These are phyloP conservation scores for Plusia festucae DNA, from an alignment of 2,888 invertebrate genomes.

Conservation along the genomic window DNA sequence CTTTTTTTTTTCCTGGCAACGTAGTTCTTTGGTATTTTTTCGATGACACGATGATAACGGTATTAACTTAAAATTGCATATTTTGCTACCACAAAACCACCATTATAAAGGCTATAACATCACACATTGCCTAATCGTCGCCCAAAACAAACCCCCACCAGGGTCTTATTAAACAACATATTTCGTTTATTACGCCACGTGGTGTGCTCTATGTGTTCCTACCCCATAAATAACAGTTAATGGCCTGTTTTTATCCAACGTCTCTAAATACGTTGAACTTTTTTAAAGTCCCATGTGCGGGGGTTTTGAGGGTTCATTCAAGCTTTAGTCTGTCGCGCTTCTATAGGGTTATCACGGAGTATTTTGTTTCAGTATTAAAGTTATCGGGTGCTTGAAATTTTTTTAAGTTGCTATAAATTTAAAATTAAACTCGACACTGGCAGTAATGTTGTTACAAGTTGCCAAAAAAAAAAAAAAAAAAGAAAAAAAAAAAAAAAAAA, in stretches of 20 bases:
- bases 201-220: slow-evolving; percentile 36
- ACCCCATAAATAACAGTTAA: slow-evolving; percentile 56
- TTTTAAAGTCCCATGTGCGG: slow-evolving; percentile 53
- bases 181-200: slow-evolving; percentile 40
- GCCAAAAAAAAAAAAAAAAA: no score
- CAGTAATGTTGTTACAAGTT: no score
- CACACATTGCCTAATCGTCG: slow-evolving; percentile 3
- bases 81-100: background rate
- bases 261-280: slow-evolving; percentile 49
- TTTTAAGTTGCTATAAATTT: no score
- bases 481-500: no score
- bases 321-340: slow-evolving; percentile 29
- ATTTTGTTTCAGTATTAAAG: slow-evolving; percentile 19
- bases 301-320: slow-evolving; percentile 51
- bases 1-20: no score
- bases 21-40: no score
- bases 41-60: no score
- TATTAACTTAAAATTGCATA: no score
- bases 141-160: slow-evolving; percentile 8
- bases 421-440: no score
- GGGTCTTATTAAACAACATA: slow-evolving; percentile 44
- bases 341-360: slow-evolving; percentile 23
- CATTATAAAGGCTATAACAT: background rate
- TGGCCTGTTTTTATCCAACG: slow-evolving; percentile 50
- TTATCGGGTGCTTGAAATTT: no score